Percentiles rank a stretch among this genome's conserved stretches.
Evolutionary conservation across 2,888 invertebrate species (phyloP).

Genomic region (Spicauda simplicius): DNA sequence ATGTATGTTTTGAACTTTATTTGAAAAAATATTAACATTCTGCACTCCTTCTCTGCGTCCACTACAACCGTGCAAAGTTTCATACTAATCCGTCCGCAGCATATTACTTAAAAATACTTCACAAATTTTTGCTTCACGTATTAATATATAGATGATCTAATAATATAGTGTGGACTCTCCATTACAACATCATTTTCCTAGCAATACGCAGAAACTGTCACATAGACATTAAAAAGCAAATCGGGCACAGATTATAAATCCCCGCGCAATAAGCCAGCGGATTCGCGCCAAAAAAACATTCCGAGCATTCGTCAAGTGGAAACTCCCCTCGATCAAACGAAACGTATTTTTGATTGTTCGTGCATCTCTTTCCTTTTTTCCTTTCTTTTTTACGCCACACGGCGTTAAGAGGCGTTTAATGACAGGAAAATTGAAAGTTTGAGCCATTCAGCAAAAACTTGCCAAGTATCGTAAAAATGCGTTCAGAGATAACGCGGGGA

Average conservation of each 20-base stretch:
- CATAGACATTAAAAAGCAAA: constrained; percentile 16
- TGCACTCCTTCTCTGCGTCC: too few species aligned
- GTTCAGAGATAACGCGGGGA: constrained; percentile 62
- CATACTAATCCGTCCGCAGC: too few species aligned
- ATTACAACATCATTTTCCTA: background rate
- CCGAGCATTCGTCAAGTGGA: constrained; percentile 40
- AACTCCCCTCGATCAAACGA: constrained; percentile 58
- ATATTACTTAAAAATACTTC: too few species aligned
- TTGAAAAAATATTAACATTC: too few species aligned
- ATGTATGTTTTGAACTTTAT: too few species aligned
- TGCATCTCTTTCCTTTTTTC: constrained; percentile 44
- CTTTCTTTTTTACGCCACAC: constrained; percentile 47
- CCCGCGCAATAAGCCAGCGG: constrained; percentile 4
- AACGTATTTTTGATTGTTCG: constrained; percentile 71
- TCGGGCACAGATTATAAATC: constrained; percentile 19
- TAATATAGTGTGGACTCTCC: too few species aligned
- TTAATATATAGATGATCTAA: too few species aligned
- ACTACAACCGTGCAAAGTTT: too few species aligned
- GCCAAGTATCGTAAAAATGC: constrained; percentile 66
- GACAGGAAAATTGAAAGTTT: constrained; percentile 81
- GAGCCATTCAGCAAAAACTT: constrained; percentile 58
- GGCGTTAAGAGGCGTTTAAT: constrained; percentile 74
- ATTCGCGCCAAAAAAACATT: constrained; percentile 43
- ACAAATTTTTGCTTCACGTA: too few species aligned
- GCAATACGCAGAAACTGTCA: background rate